These are phyloP conservation scores for Fabriciana adippe DNA, from an alignment of 2,888 invertebrate genomes.

Conservation along the genomic window DNA sequence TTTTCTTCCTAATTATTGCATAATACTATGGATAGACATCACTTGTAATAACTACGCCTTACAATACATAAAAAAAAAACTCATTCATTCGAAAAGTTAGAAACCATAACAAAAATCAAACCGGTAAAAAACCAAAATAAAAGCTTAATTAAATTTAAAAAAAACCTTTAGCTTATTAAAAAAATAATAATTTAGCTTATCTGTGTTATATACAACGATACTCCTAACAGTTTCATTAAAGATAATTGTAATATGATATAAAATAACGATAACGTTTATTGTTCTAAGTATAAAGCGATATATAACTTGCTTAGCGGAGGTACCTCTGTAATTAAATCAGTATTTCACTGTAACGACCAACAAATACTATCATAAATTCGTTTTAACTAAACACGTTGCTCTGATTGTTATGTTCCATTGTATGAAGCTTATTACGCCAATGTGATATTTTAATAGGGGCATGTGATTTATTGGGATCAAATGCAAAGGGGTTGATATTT, in stretches of 20 bases:
- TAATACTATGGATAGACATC: too few relatives aligned
- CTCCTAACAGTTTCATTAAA: background rate
- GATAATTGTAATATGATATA: conserved; percentile 17
- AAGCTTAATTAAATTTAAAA: too few relatives aligned
- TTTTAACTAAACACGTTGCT: conserved; percentile 44
- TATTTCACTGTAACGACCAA: conserved; percentile 45
- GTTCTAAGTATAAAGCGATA: conserved; percentile 30
- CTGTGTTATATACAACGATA: too few relatives aligned
- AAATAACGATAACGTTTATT: conserved; percentile 28
- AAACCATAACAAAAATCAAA: too few relatives aligned
- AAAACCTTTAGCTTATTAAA: too few relatives aligned
- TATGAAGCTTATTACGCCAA: conserved; percentile 20
- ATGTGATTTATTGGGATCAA: background rate
- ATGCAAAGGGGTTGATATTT: too few relatives aligned
- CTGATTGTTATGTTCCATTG: conserved; percentile 39
- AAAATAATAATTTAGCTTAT: too few relatives aligned
- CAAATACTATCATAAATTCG: conserved; percentile 41
- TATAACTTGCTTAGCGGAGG: conserved; percentile 32
- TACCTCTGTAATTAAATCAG: conserved; percentile 47
- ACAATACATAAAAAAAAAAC: too few relatives aligned
- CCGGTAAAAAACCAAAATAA: too few relatives aligned
- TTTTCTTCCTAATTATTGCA: too few relatives aligned
- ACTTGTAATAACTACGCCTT: too few relatives aligned
- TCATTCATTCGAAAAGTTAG: too few relatives aligned
- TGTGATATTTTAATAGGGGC: conserved; percentile 1